Base-by-base conservation (phyloP, 2,888 invertebrate species). In the Schrankia costaestrigalis region DNA sequence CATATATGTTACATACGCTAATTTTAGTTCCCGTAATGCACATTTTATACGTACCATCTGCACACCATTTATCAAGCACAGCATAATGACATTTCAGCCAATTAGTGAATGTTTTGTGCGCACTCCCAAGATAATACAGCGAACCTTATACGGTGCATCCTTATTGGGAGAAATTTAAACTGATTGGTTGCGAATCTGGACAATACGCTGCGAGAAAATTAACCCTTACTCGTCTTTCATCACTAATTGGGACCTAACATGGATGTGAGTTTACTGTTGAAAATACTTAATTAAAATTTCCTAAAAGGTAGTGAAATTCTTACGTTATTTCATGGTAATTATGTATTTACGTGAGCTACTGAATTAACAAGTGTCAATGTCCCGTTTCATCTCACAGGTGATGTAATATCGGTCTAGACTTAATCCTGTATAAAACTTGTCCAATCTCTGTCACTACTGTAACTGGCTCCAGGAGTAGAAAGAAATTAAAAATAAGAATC, bases 91-190 rank as follows among this genome's bases (percentile, higher is more conserved):
- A 68, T 71, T 67, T 64, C 71, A 72, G 74, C 78, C 80, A 82
- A 82, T 83, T 83, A 83, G 78, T 54, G 63, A 53, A 66, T 66
- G 76, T 71, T 72, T 71, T 66, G 68, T 69, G 60, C 65, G 53
- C 56, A 32, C 46, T 39, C 62, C 66, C 63, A 63, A 50, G 55
- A 71, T 74, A 73, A 70, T 72, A 69, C 63, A 62, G 64, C 50
- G 49, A 40, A 37, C 76, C 76, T 48, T 78, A 68, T 71, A 79
- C 30, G 75, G 76, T 39, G 30, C 44, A 49, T 46, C 81, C 80
- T 65, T 83, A 78, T 70, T 66, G 68, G 73, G 79, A 48, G 65
- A 74, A 81, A 79, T 80, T 79, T 79, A 82, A 82, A 76, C 81
- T 81, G 81, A 85, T 84, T 81, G 80, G 80, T 57, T 46, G 55